Percentiles rank a stretch among this genome's conserved stretches.
Evolutionary conservation across 2,888 invertebrate species (phyloP).

Genomic region (Catotricha subobsoleta): DNA sequence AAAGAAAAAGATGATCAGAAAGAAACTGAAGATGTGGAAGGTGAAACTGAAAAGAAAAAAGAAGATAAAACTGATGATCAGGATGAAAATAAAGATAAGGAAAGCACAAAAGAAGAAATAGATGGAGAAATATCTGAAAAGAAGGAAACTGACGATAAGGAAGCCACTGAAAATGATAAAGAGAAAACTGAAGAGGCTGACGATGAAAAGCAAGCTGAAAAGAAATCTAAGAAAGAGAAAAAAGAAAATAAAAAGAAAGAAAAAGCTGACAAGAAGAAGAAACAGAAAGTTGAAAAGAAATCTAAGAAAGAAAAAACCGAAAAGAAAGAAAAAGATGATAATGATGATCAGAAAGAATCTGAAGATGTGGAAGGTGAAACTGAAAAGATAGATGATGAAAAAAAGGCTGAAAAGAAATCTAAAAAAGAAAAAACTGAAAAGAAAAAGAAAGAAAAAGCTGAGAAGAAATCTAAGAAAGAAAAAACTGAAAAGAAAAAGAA

Average conservation of each 20-base stretch:
- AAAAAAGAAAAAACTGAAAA: conserved; percentile 12
- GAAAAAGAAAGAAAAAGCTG: conserved; percentile 11
- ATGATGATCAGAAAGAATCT: conserved; percentile 4
- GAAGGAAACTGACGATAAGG: conserved; percentile 18
- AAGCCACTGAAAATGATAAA: conserved; percentile 22
- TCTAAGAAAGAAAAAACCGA: conserved; percentile 12
- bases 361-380: conserved; percentile 8
- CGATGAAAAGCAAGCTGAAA: conserved; percentile 3
- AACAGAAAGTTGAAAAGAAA: conserved; percentile 1
- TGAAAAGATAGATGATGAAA: conserved; percentile 5
- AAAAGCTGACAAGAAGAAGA: neutral
- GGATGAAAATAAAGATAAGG: conserved; percentile 4
- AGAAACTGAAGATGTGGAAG: conserved; percentile 20
- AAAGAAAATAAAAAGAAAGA: neutral
- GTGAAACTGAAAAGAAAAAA: conserved; percentile 21
- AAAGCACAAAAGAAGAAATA: neutral
- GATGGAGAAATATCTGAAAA: too few relatives aligned
- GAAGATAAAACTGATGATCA: conserved; percentile 16
- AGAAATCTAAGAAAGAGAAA: conserved; percentile 10
- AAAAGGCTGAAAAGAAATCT: conserved; percentile 11
- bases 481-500: neutral
- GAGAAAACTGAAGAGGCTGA: conserved; percentile 18
- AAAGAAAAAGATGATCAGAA: conserved; percentile 26
- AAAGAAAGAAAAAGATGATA: conserved; percentile 9
- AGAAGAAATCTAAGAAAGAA: conserved; percentile 2